Evolutionary conservation across 2,113 vertebrate species (phyloP).

Genomic region (Blennius ocellaris): DNA sequence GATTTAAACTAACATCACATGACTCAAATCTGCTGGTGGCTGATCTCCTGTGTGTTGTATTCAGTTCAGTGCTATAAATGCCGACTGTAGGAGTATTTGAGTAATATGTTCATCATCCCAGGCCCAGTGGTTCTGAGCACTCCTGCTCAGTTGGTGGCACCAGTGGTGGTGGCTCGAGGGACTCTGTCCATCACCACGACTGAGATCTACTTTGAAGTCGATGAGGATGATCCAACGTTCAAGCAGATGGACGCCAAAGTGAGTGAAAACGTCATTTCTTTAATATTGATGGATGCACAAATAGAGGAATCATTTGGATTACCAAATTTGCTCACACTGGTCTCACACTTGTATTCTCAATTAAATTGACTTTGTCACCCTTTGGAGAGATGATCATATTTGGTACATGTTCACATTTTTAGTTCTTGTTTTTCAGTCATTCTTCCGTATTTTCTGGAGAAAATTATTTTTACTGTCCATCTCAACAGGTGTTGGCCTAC

Average conservation of each 20-base stretch:
- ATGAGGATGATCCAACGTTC: slow-evolving; percentile 94
- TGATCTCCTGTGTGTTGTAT: neutral
- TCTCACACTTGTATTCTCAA: too few species aligned
- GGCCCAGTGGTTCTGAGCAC: slow-evolving; percentile 98
- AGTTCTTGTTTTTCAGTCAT: neutral
- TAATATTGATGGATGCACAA: neutral
- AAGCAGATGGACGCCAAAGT: slow-evolving; percentile 95
- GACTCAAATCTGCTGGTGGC: neutral
- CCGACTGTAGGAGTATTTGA: neutral
- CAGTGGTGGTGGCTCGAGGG: slow-evolving; percentile 94
- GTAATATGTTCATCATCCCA: slow-evolving; percentile 43
- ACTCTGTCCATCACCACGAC: slow-evolving; percentile 98
- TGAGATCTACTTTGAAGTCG: slow-evolving; percentile 99
- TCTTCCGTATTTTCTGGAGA: neutral
- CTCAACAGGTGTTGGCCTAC: slow-evolving; percentile 92
- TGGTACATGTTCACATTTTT: neutral
- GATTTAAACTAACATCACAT: slow-evolving; percentile 35
- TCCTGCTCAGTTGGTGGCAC: slow-evolving; percentile 96
- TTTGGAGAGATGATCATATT: too few species aligned
- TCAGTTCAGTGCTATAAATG: neutral
- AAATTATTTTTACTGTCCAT: neutral
- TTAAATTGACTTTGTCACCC: too few species aligned
- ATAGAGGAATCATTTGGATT: neutral
- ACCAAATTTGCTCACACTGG: too few species aligned
- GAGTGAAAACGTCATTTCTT: slow-evolving; percentile 54